Percentiles rank a stretch among this genome's conserved stretches.
phyloP scores from a whole-genome alignment of 1,140 invertebrate genomes.

The Reticulitermes speratus region DNA sequence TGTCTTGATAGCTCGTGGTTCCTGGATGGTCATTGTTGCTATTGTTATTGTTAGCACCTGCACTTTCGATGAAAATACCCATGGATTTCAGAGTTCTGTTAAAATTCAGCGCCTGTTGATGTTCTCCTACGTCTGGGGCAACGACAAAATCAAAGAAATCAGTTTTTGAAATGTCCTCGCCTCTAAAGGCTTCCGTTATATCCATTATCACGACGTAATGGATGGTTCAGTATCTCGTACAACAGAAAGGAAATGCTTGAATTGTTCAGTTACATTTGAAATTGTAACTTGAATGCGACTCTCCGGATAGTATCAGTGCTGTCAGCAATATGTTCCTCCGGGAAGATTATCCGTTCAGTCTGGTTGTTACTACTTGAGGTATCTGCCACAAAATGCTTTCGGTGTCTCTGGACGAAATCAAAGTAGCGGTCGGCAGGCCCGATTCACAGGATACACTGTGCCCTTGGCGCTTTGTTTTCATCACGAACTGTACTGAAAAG shows the following conservation, averaged over 20 bases:
- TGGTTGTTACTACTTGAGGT: no score
- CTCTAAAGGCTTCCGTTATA: conserved; percentile 73
- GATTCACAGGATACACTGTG: not conserved
- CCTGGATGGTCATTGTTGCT: conserved; percentile 41
- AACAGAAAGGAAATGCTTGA: not conserved
- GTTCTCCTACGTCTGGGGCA: conserved; percentile 51
- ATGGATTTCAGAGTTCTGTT: conserved; percentile 36
- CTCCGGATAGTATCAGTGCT: no score
- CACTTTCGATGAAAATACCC: conserved; percentile 34
- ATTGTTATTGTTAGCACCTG: not conserved
- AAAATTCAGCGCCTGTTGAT: conserved; percentile 23
- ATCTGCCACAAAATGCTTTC: not conserved
- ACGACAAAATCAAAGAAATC: conserved; percentile 86
- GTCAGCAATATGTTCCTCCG: no score
- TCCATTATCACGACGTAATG: conserved; percentile 55
- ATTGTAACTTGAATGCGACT: not conserved
- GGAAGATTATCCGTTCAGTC: no score
- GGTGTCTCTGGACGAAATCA: not conserved
- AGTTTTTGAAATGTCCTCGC: conserved; percentile 70
- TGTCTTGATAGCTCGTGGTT: conserved; percentile 45
- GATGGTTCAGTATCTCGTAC: not conserved
- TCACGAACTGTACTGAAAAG: not conserved
- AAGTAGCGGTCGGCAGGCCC: not conserved
- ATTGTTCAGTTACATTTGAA: not conserved
- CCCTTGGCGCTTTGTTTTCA: not conserved